Percentiles rank a stretch among this genome's conserved stretches.
Evolutionary conservation across 2,113 vertebrate species (phyloP).

Genomic region (Passerina amoena): DNA sequence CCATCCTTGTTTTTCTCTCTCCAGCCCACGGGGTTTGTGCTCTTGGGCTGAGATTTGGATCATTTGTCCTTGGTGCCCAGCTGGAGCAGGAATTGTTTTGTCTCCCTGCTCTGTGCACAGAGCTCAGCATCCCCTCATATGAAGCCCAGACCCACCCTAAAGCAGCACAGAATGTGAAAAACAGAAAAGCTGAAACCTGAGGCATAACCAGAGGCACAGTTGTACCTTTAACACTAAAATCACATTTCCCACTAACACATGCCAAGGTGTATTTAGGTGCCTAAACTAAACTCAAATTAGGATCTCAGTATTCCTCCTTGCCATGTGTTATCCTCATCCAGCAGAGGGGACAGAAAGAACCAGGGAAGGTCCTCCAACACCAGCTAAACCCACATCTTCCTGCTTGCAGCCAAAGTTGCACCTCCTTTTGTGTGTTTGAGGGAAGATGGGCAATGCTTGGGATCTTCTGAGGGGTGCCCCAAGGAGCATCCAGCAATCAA

Average conservation of each 20-base stretch:
- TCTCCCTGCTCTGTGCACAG: neutral
- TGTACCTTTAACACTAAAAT: neutral
- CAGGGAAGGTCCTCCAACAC: neutral
- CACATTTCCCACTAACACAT: rapidly evolving
- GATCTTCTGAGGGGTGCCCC: neutral
- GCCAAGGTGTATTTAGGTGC: neutral
- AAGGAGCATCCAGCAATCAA: rapidly evolving
- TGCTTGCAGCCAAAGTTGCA: neutral
- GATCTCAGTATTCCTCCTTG: neutral
- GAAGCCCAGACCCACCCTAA: neutral
- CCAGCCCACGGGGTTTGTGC: neutral
- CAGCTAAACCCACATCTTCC: neutral
- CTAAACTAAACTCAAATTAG: neutral
- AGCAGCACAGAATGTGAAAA: neutral
- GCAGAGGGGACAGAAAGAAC: neutral
- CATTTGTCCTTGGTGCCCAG: neutral
- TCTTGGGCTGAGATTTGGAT: neutral
- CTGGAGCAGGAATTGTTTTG: neutral
- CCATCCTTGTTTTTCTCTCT: too few species aligned
- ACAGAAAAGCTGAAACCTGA: neutral
- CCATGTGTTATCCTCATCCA: rapidly evolving
- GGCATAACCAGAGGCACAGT: neutral
- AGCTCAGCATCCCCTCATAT: neutral
- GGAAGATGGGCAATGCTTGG: neutral
- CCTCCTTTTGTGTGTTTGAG: neutral